These are phyloP conservation scores for Forpus xanthops DNA, from an alignment of 2,797 vertebrate genomes.

Conservation along the genomic window DNA sequence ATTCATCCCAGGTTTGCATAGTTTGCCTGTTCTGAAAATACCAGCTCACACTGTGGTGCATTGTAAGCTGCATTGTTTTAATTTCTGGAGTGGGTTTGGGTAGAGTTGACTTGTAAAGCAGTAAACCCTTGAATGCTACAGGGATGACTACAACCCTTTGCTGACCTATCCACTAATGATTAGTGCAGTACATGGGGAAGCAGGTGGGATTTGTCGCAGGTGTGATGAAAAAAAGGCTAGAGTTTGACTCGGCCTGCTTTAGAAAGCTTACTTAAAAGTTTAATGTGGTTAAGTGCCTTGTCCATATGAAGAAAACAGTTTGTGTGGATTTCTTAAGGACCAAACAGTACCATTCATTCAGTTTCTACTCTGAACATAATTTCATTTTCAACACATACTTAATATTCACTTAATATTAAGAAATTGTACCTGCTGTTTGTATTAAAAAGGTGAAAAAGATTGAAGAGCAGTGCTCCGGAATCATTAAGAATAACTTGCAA, in stretches of 20 bases:
- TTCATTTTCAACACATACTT: neutral
- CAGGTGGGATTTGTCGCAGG: neutral
- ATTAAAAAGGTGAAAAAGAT: neutral
- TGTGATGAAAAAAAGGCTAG: neutral
- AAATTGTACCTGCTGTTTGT: neutral
- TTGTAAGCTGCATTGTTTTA: neutral
- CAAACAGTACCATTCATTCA: neutral
- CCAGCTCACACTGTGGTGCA: neutral
- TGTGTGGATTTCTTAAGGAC: neutral
- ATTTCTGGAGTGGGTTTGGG: neutral
- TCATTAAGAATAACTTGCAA: neutral
- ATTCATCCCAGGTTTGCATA: neutral
- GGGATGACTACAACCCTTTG: neutral
- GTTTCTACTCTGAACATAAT: neutral
- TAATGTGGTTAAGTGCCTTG: neutral
- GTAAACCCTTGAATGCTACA: neutral
- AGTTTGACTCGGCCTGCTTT: neutral
- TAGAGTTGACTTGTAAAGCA: neutral
- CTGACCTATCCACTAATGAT: neutral
- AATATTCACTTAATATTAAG: neutral
- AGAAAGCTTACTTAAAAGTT: neutral
- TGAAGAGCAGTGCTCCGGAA: neutral
- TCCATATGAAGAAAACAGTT: neutral
- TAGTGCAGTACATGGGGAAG: neutral
- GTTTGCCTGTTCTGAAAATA: neutral